These are phyloP conservation scores for Chelon labrosus DNA, from an alignment of 2,797 vertebrate species.

Conservation along the genomic window DNA sequence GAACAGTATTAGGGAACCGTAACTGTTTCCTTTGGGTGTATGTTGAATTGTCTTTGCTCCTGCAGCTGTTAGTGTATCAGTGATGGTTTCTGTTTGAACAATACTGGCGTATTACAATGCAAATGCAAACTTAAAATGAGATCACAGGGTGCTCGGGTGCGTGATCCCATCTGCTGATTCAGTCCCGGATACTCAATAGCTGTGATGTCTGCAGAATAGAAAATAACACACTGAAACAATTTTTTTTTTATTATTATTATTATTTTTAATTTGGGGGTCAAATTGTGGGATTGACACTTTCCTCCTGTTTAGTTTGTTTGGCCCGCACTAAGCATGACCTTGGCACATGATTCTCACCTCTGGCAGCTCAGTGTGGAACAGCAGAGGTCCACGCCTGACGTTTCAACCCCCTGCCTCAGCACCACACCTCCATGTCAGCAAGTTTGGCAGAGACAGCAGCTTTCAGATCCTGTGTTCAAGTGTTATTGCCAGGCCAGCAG, in stretches of 20 bases:
- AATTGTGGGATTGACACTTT: conserved; percentile 14
- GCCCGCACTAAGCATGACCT: conserved; percentile 55
- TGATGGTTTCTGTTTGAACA: background rate
- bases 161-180: conserved; percentile 65
- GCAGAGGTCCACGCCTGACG: conserved; percentile 57
- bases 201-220: conserved; percentile 52
- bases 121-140: conserved; percentile 34
- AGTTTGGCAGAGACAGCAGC: conserved; percentile 66
- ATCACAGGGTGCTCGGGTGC: conserved; percentile 37
- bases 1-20: background rate
- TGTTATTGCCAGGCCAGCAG: conserved; percentile 78
- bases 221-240: conserved; percentile 38
- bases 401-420: conserved; percentile 36
- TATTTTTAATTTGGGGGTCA: conserved; percentile 12
- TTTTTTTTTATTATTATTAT: too few species aligned
- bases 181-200: conserved; percentile 60
- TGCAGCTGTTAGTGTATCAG: conserved; percentile 8
- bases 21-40: background rate
- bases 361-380: conserved; percentile 53
- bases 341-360: conserved; percentile 54
- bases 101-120: conserved; percentile 18
- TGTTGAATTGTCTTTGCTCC: conserved; percentile 12
- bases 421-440: conserved; percentile 72
- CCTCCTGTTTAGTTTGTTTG: conserved; percentile 14
- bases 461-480: conserved; percentile 76